Percentiles rank a stretch among this genome's conserved stretches.
These are phyloP conservation scores for Pyrgilauda ruficollis DNA, from an alignment of 2,113 vertebrate species.

Conservation along the genomic window DNA sequence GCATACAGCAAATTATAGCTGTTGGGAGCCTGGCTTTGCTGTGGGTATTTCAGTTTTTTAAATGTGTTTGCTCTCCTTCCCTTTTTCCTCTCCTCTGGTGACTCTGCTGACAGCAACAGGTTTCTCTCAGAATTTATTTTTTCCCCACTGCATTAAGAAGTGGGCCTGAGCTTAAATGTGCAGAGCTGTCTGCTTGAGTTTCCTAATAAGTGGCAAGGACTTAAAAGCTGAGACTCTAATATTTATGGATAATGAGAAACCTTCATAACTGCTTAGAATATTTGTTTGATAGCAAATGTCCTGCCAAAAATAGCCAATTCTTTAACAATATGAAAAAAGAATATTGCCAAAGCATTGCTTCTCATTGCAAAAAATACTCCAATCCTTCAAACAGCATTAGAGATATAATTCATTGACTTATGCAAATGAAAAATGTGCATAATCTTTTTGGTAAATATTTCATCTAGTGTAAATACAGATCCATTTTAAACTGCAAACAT, in stretches of 20 bases:
- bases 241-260: neutral
- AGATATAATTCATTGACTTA: constrained; percentile 15
- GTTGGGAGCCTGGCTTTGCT: neutral
- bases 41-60: neutral
- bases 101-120: neutral
- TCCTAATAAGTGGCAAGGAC: neutral
- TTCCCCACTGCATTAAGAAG: neutral
- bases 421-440: constrained; percentile 22
- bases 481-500: constrained; percentile 15
- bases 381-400: neutral
- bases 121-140: neutral
- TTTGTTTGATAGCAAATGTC: neutral
- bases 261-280: neutral
- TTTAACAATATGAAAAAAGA: neutral
- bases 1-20: neutral
- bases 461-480: constrained; percentile 12
- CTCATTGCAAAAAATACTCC: neutral
- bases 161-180: neutral
- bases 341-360: neutral
- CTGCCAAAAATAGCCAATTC: neutral
- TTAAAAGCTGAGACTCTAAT: neutral
- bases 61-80: neutral
- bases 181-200: neutral
- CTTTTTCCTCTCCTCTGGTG: neutral
- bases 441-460: constrained; percentile 45